phyloP scores from a whole-genome alignment of 2,797 vertebrate species.

The Cuculus canorus region DNA sequence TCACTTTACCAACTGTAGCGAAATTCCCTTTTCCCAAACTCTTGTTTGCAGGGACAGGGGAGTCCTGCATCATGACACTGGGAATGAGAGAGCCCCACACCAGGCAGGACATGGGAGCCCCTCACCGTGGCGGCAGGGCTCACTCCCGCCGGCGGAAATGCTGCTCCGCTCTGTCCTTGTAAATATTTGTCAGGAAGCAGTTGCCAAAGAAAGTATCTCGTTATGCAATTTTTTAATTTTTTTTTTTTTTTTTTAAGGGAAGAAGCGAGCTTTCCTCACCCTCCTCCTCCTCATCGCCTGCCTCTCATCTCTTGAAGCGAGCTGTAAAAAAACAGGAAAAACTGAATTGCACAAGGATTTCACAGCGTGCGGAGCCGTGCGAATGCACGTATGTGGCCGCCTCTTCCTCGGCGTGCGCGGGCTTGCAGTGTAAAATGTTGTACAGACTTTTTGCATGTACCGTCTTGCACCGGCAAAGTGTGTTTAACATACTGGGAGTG shows the following conservation, averaged over 20 bases:
- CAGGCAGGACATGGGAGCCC: neutral
- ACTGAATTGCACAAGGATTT: neutral
- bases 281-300: neutral
- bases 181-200: constrained; percentile 41
- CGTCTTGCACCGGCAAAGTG: neutral
- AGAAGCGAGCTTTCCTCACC: neutral
- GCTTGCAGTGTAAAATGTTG: neutral
- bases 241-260: neutral
- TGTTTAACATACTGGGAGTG: neutral
- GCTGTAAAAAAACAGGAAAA: neutral
- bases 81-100: no score
- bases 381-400: neutral
- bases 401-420: neutral
- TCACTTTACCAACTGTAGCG: neutral
- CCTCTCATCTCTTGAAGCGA: neutral
- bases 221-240: constrained; percentile 26
- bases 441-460: neutral
- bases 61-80: no score
- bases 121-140: neutral
- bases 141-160: constrained; percentile 35
- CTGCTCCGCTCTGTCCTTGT: neutral
- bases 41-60: no score
- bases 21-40: neutral
- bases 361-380: neutral
- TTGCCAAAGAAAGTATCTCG: constrained; percentile 31